Conservation (phyloP, 2,113 vertebrate genomes). For the Pseudorasbora parva region DNA sequence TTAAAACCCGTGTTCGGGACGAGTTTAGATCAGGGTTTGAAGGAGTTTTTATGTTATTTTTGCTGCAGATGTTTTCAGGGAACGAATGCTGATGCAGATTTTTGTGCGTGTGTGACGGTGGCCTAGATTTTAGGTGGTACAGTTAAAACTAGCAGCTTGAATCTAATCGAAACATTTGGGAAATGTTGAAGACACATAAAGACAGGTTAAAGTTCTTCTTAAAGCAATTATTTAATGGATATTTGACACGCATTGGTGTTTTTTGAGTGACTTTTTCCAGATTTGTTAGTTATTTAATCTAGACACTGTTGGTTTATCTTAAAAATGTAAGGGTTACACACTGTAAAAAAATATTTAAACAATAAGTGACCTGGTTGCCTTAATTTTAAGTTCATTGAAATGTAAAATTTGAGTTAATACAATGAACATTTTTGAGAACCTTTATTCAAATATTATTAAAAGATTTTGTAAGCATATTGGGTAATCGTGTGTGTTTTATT, state of each 20-base stretch:
- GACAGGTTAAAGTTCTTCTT: neutral
- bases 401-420: too few relatives aligned
- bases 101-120: neutral
- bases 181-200: neutral
- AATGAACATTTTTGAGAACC: too few relatives aligned
- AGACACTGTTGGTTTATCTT: too few relatives aligned
- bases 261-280: too few relatives aligned
- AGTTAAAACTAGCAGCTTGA: neutral
- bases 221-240: neutral
- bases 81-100: neutral
- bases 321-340: too few relatives aligned
- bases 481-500: too few relatives aligned
- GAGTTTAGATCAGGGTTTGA: slow-evolving; percentile 55
- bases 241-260: neutral
- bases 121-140: neutral
- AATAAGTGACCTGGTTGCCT: too few relatives aligned
- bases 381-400: too few relatives aligned
- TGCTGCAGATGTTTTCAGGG: neutral
- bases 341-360: too few relatives aligned
- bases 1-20: slow-evolving; percentile 52
- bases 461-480: too few relatives aligned
- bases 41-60: neutral
- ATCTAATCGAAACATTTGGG: neutral
- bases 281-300: neutral
- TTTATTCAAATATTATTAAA: too few relatives aligned